A percentile compares a stretch with the other conserved stretches of the same genome.
Evolutionary conservation across 2,797 vertebrate species (phyloP).

Genomic region (Ceryle rudis): DNA sequence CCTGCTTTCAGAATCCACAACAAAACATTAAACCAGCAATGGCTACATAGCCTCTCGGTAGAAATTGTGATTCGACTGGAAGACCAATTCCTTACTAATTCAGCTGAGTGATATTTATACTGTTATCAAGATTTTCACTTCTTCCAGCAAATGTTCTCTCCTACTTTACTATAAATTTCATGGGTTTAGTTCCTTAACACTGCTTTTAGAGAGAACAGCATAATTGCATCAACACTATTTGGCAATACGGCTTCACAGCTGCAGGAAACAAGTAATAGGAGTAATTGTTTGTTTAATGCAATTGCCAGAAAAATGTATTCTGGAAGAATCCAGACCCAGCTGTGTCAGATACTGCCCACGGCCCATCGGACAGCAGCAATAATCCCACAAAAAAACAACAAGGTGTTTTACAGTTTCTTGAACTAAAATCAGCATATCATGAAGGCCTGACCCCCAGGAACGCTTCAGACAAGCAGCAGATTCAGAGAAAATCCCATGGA

Average conservation of each 20-base stretch:
- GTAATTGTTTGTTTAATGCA: not conserved
- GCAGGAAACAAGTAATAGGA: not conserved
- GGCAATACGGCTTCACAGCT: not conserved
- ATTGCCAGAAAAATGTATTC: not conserved
- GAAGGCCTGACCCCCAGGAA: not conserved
- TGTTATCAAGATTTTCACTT: not conserved
- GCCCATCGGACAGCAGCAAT: not conserved
- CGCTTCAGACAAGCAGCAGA: not conserved
- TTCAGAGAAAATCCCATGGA: not conserved
- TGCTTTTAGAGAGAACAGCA: not conserved
- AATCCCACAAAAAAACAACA: not conserved
- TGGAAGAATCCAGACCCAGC: not conserved
- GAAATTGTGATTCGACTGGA: not conserved
- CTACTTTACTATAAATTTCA: not conserved
- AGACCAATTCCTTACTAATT: not conserved
- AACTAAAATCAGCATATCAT: not conserved
- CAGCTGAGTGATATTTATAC: not conserved
- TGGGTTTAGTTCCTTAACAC: not conserved
- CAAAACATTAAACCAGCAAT: not conserved
- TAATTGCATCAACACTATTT: fast-evolving
- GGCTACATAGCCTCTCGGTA: not conserved
- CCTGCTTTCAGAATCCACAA: not conserved
- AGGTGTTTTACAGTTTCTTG: not conserved
- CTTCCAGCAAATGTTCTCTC: not conserved
- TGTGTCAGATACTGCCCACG: not conserved